phyloP scores from a whole-genome alignment of 2,113 vertebrate genomes.

The Hippocampus zosterae region DNA sequence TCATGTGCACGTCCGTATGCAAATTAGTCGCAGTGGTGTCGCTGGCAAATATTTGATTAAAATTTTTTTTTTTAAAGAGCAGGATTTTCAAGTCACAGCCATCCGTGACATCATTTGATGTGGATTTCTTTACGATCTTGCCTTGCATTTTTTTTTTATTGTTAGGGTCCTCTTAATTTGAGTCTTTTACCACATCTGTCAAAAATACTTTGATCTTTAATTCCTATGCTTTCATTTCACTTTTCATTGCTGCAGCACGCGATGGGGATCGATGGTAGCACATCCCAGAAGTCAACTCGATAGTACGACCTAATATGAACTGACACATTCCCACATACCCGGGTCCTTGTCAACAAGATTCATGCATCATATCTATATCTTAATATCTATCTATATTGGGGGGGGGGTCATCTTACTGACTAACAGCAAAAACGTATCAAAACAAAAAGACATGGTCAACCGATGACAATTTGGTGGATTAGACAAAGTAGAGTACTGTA shows the following conservation, averaged over 20 bases:
- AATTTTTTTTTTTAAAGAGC: no score
- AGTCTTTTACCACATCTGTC: background rate
- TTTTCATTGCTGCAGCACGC: background rate
- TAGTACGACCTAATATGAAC: background rate
- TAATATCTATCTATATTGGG: no score
- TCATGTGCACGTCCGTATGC: slow-evolving; percentile 5
- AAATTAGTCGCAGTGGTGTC: background rate
- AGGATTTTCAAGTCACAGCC: background rate
- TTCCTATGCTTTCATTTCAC: background rate
- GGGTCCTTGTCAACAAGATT: background rate
- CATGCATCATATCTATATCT: background rate
- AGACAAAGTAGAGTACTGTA: slow-evolving; percentile 20
- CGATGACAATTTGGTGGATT: background rate
- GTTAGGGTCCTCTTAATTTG: background rate
- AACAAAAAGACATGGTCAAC: background rate
- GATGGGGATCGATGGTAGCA: background rate
- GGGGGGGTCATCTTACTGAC: background rate
- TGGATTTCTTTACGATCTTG: background rate
- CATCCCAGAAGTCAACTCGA: background rate
- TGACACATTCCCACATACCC: background rate
- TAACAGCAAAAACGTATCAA: background rate
- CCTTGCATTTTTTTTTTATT: background rate
- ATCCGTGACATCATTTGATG: background rate
- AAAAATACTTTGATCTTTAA: background rate
- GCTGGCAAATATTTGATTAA: background rate